phyloP scores from a whole-genome alignment of 1,140 invertebrate genomes.

The Philopotamus ludificatus region DNA sequence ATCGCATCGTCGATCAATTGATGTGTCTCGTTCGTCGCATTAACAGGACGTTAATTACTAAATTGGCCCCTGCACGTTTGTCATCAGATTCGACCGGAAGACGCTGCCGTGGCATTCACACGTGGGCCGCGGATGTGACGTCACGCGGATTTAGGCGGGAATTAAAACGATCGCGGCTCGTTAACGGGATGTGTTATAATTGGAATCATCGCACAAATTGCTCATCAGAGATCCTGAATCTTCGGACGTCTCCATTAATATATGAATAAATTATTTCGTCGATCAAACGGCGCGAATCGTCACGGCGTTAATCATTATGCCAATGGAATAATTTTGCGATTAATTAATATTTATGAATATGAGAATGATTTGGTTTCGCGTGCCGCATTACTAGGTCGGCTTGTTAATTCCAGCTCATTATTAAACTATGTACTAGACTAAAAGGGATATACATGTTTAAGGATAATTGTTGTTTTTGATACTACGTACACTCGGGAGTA shows the following conservation, averaged over 20 bases:
- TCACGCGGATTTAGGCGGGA: slow-evolving; percentile 36
- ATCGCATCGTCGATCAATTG: too few relatives aligned
- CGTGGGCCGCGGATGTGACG: slow-evolving; percentile 39
- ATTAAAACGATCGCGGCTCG: slow-evolving; percentile 38
- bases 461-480: slow-evolving; percentile 24
- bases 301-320: too few relatives aligned
- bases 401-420: slow-evolving; percentile 25
- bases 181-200: slow-evolving; percentile 37
- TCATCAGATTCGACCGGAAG: slow-evolving; percentile 23
- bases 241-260: too few relatives aligned
- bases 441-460: slow-evolving; percentile 30
- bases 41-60: slow-evolving; percentile 20
- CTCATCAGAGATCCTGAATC: neutral
- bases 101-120: slow-evolving; percentile 10
- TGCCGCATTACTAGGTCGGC: slow-evolving; percentile 17
- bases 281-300: too few relatives aligned
- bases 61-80: slow-evolving; percentile 15
- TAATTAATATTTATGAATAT: too few relatives aligned
- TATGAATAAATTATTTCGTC: too few relatives aligned
- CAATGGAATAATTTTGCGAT: too few relatives aligned
- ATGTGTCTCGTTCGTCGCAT: neutral
- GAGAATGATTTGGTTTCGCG: slow-evolving; percentile 4
- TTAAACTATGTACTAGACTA: neutral
- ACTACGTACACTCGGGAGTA: neutral
- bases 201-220: slow-evolving; percentile 24